Percentiles rank a stretch among this genome's conserved stretches.
Conservation (phyloP, 2,113 vertebrate genomes). For the Procapra przewalskii region DNA sequence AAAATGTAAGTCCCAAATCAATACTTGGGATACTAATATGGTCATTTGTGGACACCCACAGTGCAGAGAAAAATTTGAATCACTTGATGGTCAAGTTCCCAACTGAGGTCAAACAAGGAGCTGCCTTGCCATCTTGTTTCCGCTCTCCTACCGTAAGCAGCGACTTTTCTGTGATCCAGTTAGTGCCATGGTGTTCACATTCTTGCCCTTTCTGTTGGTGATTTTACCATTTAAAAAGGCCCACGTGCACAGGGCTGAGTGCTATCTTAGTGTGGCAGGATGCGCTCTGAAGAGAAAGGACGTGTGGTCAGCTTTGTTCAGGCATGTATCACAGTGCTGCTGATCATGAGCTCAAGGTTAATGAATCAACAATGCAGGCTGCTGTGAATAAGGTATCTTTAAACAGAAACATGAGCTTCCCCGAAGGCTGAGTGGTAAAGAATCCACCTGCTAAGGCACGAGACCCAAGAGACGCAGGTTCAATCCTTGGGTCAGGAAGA, state of each 20-base stretch:
- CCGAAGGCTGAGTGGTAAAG: background rate
- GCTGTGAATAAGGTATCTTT: background rate
- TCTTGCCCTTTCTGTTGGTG: background rate
- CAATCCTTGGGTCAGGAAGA: background rate
- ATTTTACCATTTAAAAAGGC: background rate
- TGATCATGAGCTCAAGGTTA: background rate
- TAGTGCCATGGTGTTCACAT: background rate
- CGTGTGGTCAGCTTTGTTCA: background rate
- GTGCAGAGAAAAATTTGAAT: background rate
- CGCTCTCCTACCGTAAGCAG: background rate
- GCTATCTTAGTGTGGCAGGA: background rate
- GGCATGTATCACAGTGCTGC: background rate
- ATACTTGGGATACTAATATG: background rate
- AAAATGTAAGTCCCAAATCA: background rate
- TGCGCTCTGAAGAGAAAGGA: background rate
- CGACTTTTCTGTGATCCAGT: background rate
- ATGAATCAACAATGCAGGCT: background rate
- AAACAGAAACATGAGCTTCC: background rate
- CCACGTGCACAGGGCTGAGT: background rate
- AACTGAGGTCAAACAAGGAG: background rate
- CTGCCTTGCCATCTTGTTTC: background rate
- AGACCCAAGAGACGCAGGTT: background rate
- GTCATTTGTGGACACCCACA: background rate
- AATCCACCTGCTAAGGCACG: background rate
- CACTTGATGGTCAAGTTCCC: background rate